phyloP scores from a whole-genome alignment of 2,113 vertebrate species.

The Ellobius talpinus region DNA sequence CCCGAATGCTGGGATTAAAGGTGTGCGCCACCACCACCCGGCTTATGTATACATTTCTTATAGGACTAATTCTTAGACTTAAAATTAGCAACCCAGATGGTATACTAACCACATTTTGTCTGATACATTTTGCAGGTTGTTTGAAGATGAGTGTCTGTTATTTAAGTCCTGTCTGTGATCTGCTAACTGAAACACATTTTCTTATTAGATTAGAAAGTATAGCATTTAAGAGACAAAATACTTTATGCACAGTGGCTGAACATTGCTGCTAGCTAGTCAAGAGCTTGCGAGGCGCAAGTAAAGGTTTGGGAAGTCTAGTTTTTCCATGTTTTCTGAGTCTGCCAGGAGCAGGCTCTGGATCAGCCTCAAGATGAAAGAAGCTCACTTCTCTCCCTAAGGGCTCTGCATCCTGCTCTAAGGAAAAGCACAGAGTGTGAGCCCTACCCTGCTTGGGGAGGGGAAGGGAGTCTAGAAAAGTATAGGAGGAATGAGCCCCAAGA shows the following conservation, averaged over 20 bases:
- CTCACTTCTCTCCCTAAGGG: not conserved
- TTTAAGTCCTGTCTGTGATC: not conserved
- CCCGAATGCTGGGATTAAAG: not conserved
- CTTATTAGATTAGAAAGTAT: not conserved
- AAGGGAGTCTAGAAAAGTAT: not conserved
- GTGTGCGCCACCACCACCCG: not conserved
- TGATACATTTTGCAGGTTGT: not conserved
- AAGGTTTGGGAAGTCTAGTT: not conserved
- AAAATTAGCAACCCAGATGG: not conserved
- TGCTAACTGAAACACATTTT: not conserved
- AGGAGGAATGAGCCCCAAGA: not conserved
- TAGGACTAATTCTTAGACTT: not conserved
- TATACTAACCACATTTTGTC: not conserved
- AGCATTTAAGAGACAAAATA: not conserved
- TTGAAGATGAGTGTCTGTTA: not conserved
- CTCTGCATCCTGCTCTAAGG: too few species aligned
- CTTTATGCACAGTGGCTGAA: not conserved
- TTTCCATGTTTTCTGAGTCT: not conserved
- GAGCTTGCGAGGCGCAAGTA: not conserved
- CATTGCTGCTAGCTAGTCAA: not conserved
- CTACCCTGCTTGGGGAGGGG: not conserved
- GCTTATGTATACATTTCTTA: not conserved
- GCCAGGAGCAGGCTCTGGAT: rapidly evolving
- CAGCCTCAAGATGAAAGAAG: not conserved
- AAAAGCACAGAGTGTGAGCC: not conserved